Evolutionary conservation across 2,888 invertebrate genomes (phyloP).

Genomic region (Muschampia plurimacula): DNA sequence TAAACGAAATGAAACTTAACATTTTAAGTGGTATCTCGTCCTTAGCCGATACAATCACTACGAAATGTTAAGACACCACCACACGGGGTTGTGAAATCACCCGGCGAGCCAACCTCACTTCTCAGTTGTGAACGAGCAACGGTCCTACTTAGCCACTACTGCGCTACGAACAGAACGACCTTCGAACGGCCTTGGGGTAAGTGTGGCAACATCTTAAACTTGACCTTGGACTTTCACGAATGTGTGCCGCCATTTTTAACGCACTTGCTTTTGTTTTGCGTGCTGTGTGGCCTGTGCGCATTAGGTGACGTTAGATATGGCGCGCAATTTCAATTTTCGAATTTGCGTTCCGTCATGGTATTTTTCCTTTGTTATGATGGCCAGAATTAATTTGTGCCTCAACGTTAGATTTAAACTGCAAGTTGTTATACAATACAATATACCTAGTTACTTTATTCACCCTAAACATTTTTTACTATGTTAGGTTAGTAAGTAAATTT

Average conservation of each 20-base stretch:
- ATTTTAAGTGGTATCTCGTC: slow-evolving; percentile 50
- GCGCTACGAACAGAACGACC: slow-evolving; percentile 56
- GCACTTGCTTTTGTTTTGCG: background rate
- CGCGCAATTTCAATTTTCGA: slow-evolving; percentile 2
- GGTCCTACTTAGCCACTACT: slow-evolving; percentile 69
- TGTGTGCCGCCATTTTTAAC: slow-evolving; percentile 19
- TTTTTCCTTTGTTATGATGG: background rate
- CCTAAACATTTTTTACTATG: no score
- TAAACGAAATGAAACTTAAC: slow-evolving; percentile 29
- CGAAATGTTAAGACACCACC: slow-evolving; percentile 71
- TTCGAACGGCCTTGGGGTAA: slow-evolving; percentile 73
- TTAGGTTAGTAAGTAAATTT: no score
- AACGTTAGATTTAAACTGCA: background rate
- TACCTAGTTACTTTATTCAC: no score
- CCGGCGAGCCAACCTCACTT: slow-evolving; percentile 53
- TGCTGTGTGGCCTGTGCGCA: background rate
- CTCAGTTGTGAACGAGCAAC: slow-evolving; percentile 75
- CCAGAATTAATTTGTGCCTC: background rate
- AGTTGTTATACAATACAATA: background rate
- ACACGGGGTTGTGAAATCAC: slow-evolving; percentile 73
- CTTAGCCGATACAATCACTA: slow-evolving; percentile 70
- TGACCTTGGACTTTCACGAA: slow-evolving; percentile 57
- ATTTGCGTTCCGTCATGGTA: background rate
- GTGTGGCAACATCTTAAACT: slow-evolving; percentile 66
- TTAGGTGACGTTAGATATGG: slow-evolving; percentile 2